These are phyloP conservation scores for Hirtodrosophila confusa DNA, from an alignment of 2,888 invertebrate species.

Conservation along the genomic window DNA sequence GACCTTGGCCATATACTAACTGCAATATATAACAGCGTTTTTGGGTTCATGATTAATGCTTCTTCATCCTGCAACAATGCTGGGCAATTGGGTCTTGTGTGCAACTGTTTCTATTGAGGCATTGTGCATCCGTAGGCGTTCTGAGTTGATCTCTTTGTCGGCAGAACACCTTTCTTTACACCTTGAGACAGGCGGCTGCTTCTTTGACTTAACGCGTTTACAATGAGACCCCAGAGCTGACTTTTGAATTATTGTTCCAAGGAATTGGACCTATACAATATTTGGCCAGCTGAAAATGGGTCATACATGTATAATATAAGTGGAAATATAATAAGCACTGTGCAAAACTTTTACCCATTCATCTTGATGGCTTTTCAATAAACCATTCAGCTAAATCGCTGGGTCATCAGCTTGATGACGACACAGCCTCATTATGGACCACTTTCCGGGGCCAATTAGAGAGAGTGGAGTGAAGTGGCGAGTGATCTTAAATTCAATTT, in stretches of 20 bases:
- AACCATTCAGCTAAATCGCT: slow-evolving; percentile 59
- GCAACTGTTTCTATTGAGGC: slow-evolving; percentile 69
- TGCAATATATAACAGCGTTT: slow-evolving; percentile 4
- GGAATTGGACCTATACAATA: slow-evolving; percentile 32
- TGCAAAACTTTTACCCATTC: slow-evolving; percentile 64
- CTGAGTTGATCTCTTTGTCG: slow-evolving; percentile 61
- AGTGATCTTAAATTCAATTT: slow-evolving; percentile 71
- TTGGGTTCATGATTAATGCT: slow-evolving; percentile 63
- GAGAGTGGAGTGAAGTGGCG: slow-evolving; percentile 35
- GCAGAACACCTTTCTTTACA: slow-evolving; percentile 61
- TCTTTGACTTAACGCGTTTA: slow-evolving; percentile 52
- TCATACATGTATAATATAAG: slow-evolving; percentile 14
- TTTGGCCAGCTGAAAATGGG: slow-evolving; percentile 46
- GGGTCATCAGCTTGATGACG: slow-evolving; percentile 44
- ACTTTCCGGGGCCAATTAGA: slow-evolving; percentile 61
- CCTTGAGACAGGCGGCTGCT: slow-evolving; percentile 49
- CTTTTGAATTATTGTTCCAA: slow-evolving; percentile 60
- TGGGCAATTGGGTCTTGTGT: slow-evolving; percentile 37
- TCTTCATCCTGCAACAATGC: slow-evolving; percentile 39
- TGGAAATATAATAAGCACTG: slow-evolving; percentile 46
- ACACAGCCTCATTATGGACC: slow-evolving; percentile 50
- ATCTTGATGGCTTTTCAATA: slow-evolving; percentile 68
- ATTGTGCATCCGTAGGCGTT: slow-evolving; percentile 71
- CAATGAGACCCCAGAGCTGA: slow-evolving; percentile 63
- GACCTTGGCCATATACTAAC: slow-evolving; percentile 44